phyloP scores from a whole-genome alignment of 2,113 vertebrate genomes.

The Upupa epops region DNA sequence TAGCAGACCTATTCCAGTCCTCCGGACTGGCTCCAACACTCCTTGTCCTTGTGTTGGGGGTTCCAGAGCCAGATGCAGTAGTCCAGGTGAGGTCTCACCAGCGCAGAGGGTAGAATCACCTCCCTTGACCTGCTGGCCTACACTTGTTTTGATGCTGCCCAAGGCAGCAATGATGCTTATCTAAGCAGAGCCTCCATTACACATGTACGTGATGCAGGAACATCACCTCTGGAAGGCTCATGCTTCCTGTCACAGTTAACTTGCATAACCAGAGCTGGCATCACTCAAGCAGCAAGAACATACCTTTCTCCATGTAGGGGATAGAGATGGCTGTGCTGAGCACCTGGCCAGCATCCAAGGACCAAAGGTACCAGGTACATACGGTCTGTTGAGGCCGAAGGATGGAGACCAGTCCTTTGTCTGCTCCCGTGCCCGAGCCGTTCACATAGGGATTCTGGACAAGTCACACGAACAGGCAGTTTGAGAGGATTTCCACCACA shows the following conservation, averaged over 20 bases:
- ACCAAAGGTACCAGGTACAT: constrained; percentile 81
- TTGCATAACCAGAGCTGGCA: neutral
- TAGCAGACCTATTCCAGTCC: too few relatives aligned
- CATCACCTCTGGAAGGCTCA: neutral
- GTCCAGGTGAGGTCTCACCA: too few relatives aligned
- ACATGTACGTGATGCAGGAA: neutral
- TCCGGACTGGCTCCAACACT: too few relatives aligned
- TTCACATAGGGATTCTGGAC: constrained; percentile 68
- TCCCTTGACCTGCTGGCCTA: too few relatives aligned
- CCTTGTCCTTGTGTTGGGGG: too few relatives aligned
- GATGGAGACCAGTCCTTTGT: constrained; percentile 82
- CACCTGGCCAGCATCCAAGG: constrained; percentile 61
- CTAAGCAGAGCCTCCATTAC: too few relatives aligned
- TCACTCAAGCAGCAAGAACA: neutral
- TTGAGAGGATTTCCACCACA: neutral
- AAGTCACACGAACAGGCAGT: neutral
- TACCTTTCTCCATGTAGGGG: constrained; percentile 82
- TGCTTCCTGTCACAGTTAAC: neutral
- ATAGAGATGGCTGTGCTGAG: constrained; percentile 82
- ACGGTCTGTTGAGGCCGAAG: constrained; percentile 75
- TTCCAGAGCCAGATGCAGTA: too few relatives aligned
- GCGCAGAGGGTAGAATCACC: too few relatives aligned
- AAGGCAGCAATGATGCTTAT: too few relatives aligned
- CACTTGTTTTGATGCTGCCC: too few relatives aligned
- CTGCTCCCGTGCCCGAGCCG: constrained; percentile 75